A percentile compares a stretch with the other conserved stretches of the same genome.
Evolutionary conservation across 2,113 vertebrate species (phyloP).

Genomic region (Phalacrocorax pelagicus): DNA sequence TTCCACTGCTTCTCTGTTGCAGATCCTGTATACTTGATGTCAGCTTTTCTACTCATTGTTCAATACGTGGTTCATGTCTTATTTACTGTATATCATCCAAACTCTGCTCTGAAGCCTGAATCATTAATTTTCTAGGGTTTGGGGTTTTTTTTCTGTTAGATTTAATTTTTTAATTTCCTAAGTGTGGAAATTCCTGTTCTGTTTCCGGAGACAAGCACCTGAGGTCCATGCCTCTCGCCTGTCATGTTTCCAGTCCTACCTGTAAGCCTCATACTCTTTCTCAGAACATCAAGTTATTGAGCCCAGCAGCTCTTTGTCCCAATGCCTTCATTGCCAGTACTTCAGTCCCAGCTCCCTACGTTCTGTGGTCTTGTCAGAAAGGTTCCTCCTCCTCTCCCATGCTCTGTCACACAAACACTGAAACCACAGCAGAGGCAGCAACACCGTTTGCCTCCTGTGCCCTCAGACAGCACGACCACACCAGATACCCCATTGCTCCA

Average conservation of each 20-base stretch:
- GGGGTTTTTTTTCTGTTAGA: neutral
- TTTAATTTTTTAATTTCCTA: neutral
- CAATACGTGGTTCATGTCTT: neutral
- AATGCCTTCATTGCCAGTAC: neutral
- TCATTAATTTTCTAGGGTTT: neutral
- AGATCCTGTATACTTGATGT: neutral
- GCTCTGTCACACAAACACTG: neutral
- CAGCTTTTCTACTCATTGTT: neutral
- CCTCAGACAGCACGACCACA: accelerated
- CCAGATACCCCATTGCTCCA: accelerated
- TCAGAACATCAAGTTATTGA: neutral
- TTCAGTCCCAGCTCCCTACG: neutral
- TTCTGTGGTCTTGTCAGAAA: neutral
- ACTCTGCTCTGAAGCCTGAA: neutral
- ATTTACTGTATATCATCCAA: neutral
- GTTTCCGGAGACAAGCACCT: neutral
- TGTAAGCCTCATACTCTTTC: neutral
- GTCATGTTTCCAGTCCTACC: neutral
- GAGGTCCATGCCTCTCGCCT: neutral
- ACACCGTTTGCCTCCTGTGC: neutral
- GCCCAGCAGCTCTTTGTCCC: neutral
- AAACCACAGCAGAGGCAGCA: neutral
- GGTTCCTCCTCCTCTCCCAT: neutral
- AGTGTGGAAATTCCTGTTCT: neutral
- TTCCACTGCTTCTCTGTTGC: neutral